These are phyloP conservation scores for Trematomus bernacchii DNA, from an alignment of 2,797 vertebrate genomes.

Conservation along the genomic window DNA sequence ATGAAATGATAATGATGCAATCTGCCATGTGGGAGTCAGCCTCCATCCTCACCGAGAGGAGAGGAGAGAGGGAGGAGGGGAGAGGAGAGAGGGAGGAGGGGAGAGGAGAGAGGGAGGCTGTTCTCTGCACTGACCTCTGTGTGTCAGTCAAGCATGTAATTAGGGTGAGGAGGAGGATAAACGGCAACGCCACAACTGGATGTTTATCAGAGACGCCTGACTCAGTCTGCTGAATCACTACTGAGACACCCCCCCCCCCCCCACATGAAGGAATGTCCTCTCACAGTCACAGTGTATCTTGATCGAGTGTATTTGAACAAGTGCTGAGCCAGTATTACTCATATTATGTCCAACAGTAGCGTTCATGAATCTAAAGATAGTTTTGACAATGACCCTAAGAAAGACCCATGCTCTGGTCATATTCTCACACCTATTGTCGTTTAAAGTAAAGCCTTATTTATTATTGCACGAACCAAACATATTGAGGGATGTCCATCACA, in stretches of 20 bases:
- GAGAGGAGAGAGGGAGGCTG: not conserved
- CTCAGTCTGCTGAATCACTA: constrained; percentile 55
- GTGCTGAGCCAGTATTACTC: not conserved
- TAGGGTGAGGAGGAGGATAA: constrained; percentile 52
- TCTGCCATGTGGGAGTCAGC: constrained; percentile 65
- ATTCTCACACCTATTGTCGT: no score
- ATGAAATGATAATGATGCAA: constrained; percentile 75
- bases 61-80: constrained; percentile 12
- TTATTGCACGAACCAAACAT: no score
- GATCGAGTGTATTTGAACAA: constrained; percentile 20
- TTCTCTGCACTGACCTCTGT: constrained; percentile 46
- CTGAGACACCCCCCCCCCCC: not conserved
- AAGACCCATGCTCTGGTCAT: no score
- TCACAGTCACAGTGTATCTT: not conserved
- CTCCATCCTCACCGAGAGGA: constrained; percentile 3
- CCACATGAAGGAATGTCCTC: constrained; percentile 34
- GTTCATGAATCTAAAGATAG: not conserved
- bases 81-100: not conserved
- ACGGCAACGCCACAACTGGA: constrained; percentile 43
- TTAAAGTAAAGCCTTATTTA: no score
- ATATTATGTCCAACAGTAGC: not conserved
- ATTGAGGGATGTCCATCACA: no score
- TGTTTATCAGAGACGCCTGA: constrained; percentile 43
- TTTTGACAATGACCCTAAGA: no score
- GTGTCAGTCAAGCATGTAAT: constrained; percentile 37